These are phyloP conservation scores for Andrena marginata DNA, from an alignment of 2,888 invertebrate species.

Conservation along the genomic window DNA sequence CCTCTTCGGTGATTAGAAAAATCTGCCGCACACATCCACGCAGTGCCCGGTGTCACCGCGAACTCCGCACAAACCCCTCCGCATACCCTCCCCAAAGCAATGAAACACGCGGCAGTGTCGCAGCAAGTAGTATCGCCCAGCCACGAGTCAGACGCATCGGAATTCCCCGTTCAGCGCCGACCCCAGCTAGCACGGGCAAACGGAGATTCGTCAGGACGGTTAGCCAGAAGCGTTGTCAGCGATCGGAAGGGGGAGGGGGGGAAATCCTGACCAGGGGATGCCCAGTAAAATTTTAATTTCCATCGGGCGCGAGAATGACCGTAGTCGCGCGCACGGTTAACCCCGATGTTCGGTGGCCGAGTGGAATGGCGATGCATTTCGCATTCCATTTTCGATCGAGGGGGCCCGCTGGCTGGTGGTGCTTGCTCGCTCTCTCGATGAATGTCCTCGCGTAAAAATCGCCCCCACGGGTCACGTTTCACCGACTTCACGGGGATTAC, in stretches of 20 bases:
- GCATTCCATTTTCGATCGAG: constrained; percentile 25
- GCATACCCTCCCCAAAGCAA: too few species aligned
- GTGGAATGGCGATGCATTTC: constrained; percentile 2
- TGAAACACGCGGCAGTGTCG: too few species aligned
- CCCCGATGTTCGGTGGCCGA: constrained; percentile 11
- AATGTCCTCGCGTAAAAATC: constrained; percentile 45
- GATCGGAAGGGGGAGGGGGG: background rate
- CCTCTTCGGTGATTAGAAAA: too few species aligned
- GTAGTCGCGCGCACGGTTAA: constrained; percentile 1
- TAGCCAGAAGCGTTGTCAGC: background rate
- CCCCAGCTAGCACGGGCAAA: background rate
- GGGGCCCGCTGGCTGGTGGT: background rate
- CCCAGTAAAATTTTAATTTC: constrained; percentile 16
- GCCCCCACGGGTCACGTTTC: constrained; percentile 53
- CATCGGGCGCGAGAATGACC: background rate
- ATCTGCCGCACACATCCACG: too few species aligned
- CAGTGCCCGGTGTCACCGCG: too few species aligned
- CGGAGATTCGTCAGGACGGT: background rate
- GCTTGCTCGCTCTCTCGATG: background rate
- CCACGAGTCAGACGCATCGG: too few species aligned
- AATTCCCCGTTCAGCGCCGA: too few species aligned
- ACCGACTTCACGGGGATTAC: constrained; percentile 42
- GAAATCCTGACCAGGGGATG: background rate
- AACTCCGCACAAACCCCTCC: too few species aligned
- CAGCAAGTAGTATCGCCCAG: too few species aligned